These are phyloP conservation scores for Laodelphax striatellus DNA, from an alignment of 1,140 invertebrate genomes.

Conservation along the genomic window DNA sequence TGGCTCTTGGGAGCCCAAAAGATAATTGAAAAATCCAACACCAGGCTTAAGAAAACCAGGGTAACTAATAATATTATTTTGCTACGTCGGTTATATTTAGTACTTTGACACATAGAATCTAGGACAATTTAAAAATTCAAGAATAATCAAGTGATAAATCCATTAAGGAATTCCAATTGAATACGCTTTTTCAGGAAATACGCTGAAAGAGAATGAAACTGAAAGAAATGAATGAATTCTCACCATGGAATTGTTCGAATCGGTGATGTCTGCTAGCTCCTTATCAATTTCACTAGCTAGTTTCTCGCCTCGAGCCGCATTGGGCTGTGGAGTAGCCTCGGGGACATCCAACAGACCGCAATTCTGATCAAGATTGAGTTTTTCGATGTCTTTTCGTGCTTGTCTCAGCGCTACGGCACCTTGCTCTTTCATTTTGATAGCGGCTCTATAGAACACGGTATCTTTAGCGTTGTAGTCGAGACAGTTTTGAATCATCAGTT, in stretches of 20 bases:
- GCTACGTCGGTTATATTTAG: too few species aligned
- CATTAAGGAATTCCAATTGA: too few species aligned
- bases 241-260: constrained; percentile 17
- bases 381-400: constrained; percentile 58
- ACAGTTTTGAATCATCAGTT: constrained; percentile 90
- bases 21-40: too few species aligned
- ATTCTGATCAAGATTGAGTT: constrained; percentile 44
- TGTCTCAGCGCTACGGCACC: constrained; percentile 64
- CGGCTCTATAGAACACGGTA: constrained; percentile 73
- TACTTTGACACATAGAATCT: too few species aligned
- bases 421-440: constrained; percentile 73
- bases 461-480: constrained; percentile 90
- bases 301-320: constrained; percentile 29
- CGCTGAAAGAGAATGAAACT: too few species aligned
- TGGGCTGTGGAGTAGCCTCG: not conserved
- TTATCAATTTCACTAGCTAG: constrained; percentile 37
- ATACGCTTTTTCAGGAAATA: too few species aligned
- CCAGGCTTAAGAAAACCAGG: too few species aligned
- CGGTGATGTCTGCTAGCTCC: constrained; percentile 25
- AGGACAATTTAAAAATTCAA: too few species aligned
- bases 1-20: too few species aligned
- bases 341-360: constrained; percentile 3
- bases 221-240: not conserved
- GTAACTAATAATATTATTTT: too few species aligned
- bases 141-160: too few species aligned